Percentiles rank a stretch among this genome's conserved stretches.
phyloP scores from a whole-genome alignment of 2,113 vertebrate genomes.

The Solea solea region DNA sequence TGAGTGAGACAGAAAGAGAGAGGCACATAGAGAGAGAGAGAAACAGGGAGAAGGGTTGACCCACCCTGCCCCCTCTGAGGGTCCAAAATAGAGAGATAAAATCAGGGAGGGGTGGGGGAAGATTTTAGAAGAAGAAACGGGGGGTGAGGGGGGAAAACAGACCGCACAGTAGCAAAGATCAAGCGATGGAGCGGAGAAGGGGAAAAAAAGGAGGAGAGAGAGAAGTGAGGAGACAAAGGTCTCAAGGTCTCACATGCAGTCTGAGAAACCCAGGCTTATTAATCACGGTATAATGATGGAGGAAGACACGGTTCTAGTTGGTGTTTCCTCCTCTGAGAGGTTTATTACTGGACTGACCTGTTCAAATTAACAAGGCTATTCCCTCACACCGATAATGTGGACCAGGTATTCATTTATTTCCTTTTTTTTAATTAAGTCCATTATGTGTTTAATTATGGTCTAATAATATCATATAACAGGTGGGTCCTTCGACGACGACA shows the following conservation, averaged over 20 bases:
- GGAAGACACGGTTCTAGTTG: not conserved
- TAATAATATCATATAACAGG: not conserved
- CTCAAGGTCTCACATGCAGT: conserved; percentile 12
- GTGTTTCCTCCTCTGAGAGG: conserved; percentile 25
- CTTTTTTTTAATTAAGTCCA: not conserved
- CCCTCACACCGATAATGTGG: not conserved
- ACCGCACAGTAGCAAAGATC: conserved; percentile 2
- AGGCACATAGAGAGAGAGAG: conserved; percentile 12
- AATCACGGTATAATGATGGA: conserved; percentile 48
- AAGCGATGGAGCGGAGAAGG: conserved; percentile 16
- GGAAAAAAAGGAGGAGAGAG: not conserved
- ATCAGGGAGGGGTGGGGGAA: not conserved
- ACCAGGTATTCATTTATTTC: not conserved
- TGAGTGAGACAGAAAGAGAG: conserved; percentile 30
- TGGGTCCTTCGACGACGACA: not conserved
- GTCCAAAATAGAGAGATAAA: conserved; percentile 65
- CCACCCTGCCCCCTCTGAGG: conserved; percentile 51
- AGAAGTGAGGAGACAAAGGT: conserved; percentile 14
- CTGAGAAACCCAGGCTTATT: conserved; percentile 38
- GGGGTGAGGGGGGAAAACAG: not conserved
- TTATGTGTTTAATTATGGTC: not conserved
- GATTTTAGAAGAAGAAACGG: not conserved
- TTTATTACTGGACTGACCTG: conserved; percentile 12
- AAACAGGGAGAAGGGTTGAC: conserved; percentile 30
- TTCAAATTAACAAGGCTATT: conserved; percentile 2